phyloP scores from a whole-genome alignment of 2,797 vertebrate species.

The Melanitta fusca region DNA sequence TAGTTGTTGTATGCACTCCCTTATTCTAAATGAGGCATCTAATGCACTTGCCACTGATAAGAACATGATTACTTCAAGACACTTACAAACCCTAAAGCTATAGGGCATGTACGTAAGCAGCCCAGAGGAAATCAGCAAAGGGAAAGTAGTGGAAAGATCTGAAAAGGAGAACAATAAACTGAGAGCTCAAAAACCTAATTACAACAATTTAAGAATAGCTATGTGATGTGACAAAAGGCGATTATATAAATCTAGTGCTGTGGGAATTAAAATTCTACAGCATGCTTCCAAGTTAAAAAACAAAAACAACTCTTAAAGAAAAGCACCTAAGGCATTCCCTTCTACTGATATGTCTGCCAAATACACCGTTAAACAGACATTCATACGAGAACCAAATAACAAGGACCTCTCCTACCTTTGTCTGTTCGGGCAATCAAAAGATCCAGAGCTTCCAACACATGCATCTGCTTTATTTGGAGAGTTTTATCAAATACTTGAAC shows the following conservation, averaged over 20 bases:
- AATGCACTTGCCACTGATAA: not conserved
- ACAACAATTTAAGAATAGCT: too few relatives aligned
- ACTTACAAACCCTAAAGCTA: not conserved
- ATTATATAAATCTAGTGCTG: too few relatives aligned
- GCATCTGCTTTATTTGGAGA: conserved; percentile 94
- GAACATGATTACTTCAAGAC: not conserved
- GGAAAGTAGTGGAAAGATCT: not conserved
- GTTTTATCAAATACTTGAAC: conserved; percentile 95
- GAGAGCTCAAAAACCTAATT: not conserved
- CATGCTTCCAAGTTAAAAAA: not conserved
- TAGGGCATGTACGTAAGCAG: not conserved
- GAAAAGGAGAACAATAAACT: not conserved
- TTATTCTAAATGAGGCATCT: not conserved
- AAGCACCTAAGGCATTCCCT: not conserved
- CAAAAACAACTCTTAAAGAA: not conserved
- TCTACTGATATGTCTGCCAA: not conserved
- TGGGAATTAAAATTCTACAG: not conserved
- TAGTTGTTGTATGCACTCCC: not conserved
- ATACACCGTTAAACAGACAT: not conserved
- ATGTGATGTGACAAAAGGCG: not conserved
- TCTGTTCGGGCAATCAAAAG: conserved; percentile 92
- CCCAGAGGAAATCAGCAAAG: not conserved
- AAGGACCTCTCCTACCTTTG: conserved; percentile 85
- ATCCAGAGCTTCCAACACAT: conserved; percentile 93
- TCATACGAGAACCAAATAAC: not conserved